Evolutionary conservation across 2,888 invertebrate genomes (phyloP).

Genomic region (Meteorus cinctellus): DNA sequence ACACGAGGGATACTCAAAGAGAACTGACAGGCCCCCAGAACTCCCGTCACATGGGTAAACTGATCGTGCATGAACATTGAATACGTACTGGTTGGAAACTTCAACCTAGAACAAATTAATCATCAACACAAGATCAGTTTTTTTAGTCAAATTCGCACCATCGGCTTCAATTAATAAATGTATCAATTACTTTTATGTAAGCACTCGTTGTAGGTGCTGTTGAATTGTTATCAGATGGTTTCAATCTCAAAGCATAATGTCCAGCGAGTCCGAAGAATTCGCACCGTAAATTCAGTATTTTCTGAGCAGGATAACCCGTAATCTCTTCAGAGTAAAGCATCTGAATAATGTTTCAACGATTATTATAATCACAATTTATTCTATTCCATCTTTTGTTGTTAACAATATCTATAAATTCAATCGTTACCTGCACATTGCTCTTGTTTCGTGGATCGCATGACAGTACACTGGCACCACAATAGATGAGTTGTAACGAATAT

Average conservation of each 20-base stretch:
- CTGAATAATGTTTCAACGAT: conserved; percentile 67
- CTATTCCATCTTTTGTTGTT: neutral
- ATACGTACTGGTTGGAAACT: conserved; percentile 89
- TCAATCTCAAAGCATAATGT: conserved; percentile 84
- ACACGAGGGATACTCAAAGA: conserved; percentile 90
- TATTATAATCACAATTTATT: neutral
- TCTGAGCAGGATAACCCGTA: conserved; percentile 81
- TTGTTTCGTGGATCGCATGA: conserved; percentile 79
- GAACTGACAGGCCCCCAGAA: conserved; percentile 82
- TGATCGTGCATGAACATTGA: conserved; percentile 88
- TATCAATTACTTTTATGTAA: conserved; percentile 79
- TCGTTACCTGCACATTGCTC: conserved; percentile 73
- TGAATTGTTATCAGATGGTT: conserved; percentile 80
- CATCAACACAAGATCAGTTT: neutral
- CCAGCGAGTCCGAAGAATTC: conserved; percentile 89
- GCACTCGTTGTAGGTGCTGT: conserved; percentile 80
- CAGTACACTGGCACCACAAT: conserved; percentile 85
- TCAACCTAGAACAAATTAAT: conserved; percentile 77
- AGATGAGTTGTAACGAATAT: conserved; percentile 82
- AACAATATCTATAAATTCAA: neutral
- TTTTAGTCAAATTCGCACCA: neutral
- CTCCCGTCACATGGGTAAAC: conserved; percentile 88
- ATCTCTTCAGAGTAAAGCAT: conserved; percentile 87
- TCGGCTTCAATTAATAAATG: conserved; percentile 7
- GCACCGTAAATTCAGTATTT: conserved; percentile 80